phyloP scores from a whole-genome alignment of 2,888 invertebrate species.

The Steinernema hermaphroditum region DNA sequence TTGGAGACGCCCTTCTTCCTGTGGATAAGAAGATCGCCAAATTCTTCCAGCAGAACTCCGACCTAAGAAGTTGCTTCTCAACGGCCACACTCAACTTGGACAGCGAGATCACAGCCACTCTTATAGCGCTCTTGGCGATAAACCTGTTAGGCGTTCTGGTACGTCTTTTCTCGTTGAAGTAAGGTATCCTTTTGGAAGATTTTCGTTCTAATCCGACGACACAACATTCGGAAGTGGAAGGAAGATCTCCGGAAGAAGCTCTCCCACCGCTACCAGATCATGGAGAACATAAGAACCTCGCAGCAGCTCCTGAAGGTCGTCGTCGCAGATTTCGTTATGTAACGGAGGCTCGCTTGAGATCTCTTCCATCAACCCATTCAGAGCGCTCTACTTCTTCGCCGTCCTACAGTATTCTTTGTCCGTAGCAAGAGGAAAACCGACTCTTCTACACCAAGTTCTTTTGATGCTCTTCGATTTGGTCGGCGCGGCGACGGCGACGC shows the following conservation, averaged over 20 bases:
- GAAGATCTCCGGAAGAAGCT: neutral
- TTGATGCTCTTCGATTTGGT: neutral
- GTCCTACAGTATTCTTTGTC: too few relatives aligned
- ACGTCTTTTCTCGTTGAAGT: neutral
- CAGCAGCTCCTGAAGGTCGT: neutral
- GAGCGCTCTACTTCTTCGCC: too few relatives aligned
- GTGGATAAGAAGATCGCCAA: too few relatives aligned
- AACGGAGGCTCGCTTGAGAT: neutral
- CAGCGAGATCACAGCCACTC: neutral
- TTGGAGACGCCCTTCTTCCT: too few relatives aligned
- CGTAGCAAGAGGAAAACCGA: too few relatives aligned
- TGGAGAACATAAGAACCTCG: conserved; percentile 10
- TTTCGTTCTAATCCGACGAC: neutral
- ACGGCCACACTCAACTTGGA: neutral
- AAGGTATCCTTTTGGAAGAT: neutral
- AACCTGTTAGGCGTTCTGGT: neutral
- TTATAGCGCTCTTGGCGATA: neutral
- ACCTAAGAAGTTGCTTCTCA: too few relatives aligned
- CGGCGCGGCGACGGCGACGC: neutral
- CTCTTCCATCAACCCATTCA: too few relatives aligned
- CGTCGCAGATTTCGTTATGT: neutral
- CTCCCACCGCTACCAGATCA: neutral
- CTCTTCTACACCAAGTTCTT: neutral
- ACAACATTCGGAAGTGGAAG: neutral
- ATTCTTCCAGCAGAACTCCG: too few relatives aligned